These are phyloP conservation scores for Indicator indicator DNA, from an alignment of 2,113 vertebrate species.

Conservation along the genomic window DNA sequence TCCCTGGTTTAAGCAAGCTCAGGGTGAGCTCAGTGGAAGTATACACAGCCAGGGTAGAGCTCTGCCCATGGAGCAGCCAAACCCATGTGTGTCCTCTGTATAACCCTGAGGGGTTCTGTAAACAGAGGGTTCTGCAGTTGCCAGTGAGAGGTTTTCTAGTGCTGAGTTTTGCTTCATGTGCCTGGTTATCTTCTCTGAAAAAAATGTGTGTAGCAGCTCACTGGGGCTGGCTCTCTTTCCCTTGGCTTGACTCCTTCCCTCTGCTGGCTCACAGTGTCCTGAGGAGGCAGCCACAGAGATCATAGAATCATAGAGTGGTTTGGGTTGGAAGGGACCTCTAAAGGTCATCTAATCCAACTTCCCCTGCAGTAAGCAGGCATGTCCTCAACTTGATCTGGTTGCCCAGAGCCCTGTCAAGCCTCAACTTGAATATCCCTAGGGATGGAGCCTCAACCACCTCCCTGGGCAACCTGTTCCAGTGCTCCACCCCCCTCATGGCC, in stretches of 20 bases:
- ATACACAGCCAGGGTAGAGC: neutral
- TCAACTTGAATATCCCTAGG: too few relatives aligned
- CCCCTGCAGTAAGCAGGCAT: too few relatives aligned
- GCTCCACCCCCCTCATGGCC: too few relatives aligned
- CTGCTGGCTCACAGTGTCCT: rapidly evolving
- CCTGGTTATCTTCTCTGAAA: neutral
- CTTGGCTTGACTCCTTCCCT: neutral
- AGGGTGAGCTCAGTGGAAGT: neutral
- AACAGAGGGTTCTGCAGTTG: neutral
- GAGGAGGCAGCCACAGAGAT: neutral
- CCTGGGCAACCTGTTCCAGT: too few relatives aligned
- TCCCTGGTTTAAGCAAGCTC: neutral
- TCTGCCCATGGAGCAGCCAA: neutral
- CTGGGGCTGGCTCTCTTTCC: neutral
- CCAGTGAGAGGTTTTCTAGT: neutral
- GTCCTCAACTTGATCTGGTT: too few relatives aligned
- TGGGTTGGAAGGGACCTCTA: too few relatives aligned
- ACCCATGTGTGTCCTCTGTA: rapidly evolving
- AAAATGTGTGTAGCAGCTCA: rapidly evolving
- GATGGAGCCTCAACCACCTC: too few relatives aligned
- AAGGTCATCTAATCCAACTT: too few relatives aligned
- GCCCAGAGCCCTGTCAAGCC: too few relatives aligned
- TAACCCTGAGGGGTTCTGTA: neutral
- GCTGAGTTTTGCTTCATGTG: neutral
- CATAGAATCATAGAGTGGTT: too few relatives aligned